Base-by-base conservation (phyloP, 2,888 invertebrate species). In the Synergus gifuensis region DNA sequence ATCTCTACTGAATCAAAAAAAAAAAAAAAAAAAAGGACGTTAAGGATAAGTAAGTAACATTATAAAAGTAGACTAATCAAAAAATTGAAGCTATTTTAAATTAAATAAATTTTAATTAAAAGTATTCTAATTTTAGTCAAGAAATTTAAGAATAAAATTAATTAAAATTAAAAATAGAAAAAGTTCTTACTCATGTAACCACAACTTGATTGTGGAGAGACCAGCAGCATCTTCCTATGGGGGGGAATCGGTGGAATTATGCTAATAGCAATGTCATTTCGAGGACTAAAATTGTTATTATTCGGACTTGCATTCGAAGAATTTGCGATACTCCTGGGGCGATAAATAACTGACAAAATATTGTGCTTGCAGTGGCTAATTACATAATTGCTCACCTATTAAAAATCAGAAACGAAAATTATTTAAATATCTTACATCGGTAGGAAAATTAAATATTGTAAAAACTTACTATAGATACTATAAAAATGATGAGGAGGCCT, bases 261-360 rank as follows among this genome's bases (percentile, higher is more conserved):
- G 79, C 89, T 91, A 83, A 91, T 90, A 76, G 91, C 89, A 85
- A 90, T 90, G 78, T 90, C 88, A 83, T 90, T 88, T 66, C 78
- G 83, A 79, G 36, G 54, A 40, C n/a, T 54, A 9, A 36, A 36
- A 54, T 73, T 54, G 8, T 18, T 58, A 87, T 85, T 62, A 83
- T 82, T 73, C 78, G 76, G 40, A 62, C 28, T 62, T 14, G 62
- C 12, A 62, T 73, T 73, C 5, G 36, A 12, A 73, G 73, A n/a
- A 16, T 49, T 54, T n/a, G 4, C n/a, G n/a, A 36, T 11, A 54
- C n/a, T 73, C 16, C 73, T 54, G 0, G 73, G 54, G 9, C 73
- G 49, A 73, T 73, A 73, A 54, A 54, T n/a, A 54, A 73, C 28
- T 36, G 73, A 54, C 83, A 88, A 86, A 81, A 90, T 83, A 77